Evolutionary conservation across 1,140 invertebrate species (phyloP).

Genomic region (Latrodectus geometricus): DNA sequence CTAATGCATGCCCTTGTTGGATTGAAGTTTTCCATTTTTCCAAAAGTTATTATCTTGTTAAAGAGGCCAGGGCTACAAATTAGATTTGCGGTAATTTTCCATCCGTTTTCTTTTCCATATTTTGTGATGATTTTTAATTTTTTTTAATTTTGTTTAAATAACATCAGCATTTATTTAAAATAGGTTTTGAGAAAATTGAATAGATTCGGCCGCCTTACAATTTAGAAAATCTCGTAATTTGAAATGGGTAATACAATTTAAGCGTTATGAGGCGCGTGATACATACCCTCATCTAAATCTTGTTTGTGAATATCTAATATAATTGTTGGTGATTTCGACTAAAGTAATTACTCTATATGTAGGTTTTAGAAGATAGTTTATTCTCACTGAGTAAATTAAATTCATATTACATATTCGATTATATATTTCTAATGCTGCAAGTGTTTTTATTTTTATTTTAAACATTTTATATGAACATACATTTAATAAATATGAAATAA

Average conservation of each 20-base stretch:
- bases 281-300: neutral
- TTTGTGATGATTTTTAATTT: conserved; percentile 6
- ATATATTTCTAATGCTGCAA: neutral
- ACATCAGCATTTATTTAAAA: conserved; percentile 1
- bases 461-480: no score
- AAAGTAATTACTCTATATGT: neutral
- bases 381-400: neutral
- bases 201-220: neutral
- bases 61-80: conserved; percentile 10
- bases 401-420: neutral
- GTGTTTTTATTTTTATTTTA: neutral
- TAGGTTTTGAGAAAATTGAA: neutral
- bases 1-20: conserved; percentile 23
- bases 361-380: neutral
- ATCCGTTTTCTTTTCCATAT: neutral
- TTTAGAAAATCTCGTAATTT: neutral
- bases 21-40: conserved; percentile 56
- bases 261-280: neutral
- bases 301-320: neutral
- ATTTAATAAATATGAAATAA: no score
- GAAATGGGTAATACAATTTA: neutral
- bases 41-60: neutral
- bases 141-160: conserved; percentile 1
- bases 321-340: neutral
- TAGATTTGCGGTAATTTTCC: neutral